Conservation (phyloP, 2,113 vertebrate genomes). For the Siphamia tubifer region DNA sequence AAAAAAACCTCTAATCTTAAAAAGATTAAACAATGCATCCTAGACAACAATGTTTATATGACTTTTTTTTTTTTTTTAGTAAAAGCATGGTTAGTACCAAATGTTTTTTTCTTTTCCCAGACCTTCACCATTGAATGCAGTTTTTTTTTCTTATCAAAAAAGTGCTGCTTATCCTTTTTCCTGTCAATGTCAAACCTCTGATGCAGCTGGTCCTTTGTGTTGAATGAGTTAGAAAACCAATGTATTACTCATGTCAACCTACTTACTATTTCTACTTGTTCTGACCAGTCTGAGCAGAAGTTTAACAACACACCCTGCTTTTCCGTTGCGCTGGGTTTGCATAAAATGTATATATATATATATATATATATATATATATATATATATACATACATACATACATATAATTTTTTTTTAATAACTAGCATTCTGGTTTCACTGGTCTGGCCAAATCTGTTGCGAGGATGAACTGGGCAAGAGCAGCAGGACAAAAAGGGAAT, state of each 20-base stretch:
- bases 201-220: conserved; percentile 53
- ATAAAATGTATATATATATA: too few species aligned
- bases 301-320: conserved; percentile 49
- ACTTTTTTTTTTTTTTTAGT: too few species aligned
- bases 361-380: too few species aligned
- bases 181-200: conserved; percentile 51
- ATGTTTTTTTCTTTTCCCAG: conserved; percentile 57
- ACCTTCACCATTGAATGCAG: conserved; percentile 73
- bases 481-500: conserved; percentile 85
- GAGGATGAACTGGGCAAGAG: conserved; percentile 55
- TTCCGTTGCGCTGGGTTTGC: conserved; percentile 24
- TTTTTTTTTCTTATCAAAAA: conserved; percentile 58
- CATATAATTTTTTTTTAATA: conserved; percentile 6
- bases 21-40: conserved; percentile 53
- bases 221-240: conserved; percentile 79
- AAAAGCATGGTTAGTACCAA: conserved; percentile 41
- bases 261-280: conserved; percentile 67
- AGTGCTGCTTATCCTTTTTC: conserved; percentile 41
- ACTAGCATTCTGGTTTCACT: conserved; percentile 73
- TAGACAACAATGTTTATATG: conserved; percentile 48
- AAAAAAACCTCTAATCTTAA: conserved; percentile 39
- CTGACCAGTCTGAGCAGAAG: conserved; percentile 64
- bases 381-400: too few species aligned
- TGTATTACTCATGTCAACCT: conserved; percentile 79
- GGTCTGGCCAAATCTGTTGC: conserved; percentile 68